Conservation (phyloP, 2,113 vertebrate genomes). For the Prolemur simus region DNA sequence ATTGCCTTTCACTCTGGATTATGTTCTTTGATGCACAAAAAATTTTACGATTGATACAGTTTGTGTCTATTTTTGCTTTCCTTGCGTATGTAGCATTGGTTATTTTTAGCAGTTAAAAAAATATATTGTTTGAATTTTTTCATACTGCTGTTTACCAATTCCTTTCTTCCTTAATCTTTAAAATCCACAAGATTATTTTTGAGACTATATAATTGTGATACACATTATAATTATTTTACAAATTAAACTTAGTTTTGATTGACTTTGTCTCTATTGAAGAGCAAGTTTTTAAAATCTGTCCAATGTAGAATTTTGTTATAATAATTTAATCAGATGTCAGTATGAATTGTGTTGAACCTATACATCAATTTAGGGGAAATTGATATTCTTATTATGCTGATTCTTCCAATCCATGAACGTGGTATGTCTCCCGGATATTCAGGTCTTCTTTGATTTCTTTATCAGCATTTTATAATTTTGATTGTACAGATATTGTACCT, state of each 20-base stretch:
- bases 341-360: background rate
- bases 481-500: background rate
- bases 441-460: background rate
- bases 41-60: background rate
- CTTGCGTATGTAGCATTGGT: background rate
- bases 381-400: background rate
- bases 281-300: background rate
- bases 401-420: background rate
- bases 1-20: background rate
- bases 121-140: background rate
- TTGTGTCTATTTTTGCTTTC: slow-evolving; percentile 16
- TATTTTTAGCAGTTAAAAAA: background rate
- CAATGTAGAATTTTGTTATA: background rate
- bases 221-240: background rate
- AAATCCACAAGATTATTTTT: background rate
- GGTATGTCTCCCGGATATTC: background rate
- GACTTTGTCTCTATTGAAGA: background rate
- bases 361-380: background rate
- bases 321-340: background rate
- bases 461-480: background rate
- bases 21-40: background rate
- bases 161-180: background rate
- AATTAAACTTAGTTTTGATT: background rate
- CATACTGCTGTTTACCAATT: background rate
- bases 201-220: background rate